A percentile compares a stretch with the other conserved stretches of the same genome.
Conservation (phyloP, 2,797 vertebrate genomes). For the Alexandromys oeconomus region DNA sequence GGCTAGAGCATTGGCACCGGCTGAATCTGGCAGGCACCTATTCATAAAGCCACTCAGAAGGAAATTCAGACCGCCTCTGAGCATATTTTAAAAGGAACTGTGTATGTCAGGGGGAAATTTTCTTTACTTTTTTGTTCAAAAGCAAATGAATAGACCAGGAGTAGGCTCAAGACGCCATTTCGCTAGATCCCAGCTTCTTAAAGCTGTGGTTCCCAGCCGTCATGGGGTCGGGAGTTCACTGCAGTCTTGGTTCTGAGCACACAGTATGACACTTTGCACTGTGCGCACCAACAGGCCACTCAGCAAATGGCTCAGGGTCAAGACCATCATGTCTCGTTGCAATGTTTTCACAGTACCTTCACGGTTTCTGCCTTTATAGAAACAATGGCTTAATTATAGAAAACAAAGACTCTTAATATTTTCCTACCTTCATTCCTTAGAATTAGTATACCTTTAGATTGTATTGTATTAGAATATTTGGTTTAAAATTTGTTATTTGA, state of each 20-base stretch:
- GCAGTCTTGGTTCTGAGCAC: neutral
- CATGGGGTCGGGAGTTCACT: neutral
- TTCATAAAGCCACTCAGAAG: neutral
- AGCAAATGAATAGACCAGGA: constrained; percentile 39
- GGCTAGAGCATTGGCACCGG: neutral
- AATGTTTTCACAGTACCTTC: neutral
- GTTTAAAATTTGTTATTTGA: neutral
- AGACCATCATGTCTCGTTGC: neutral
- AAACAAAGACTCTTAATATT: neutral
- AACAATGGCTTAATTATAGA: neutral
- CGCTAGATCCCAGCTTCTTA: neutral
- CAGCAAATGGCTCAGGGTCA: neutral
- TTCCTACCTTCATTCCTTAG: neutral
- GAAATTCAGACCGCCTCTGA: neutral
- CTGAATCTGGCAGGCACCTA: neutral
- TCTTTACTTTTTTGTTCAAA: constrained; percentile 46
- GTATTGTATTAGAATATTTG: neutral
- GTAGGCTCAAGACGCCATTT: neutral
- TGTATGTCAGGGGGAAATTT: neutral
- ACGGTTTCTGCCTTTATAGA: neutral
- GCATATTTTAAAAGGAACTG: constrained; percentile 34
- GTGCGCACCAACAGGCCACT: neutral
- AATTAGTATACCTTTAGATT: neutral
- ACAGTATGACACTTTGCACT: neutral
- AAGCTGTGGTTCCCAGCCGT: neutral